Base-by-base conservation (phyloP, 2,888 invertebrate genomes). In the Mythimna ferrago region DNA sequence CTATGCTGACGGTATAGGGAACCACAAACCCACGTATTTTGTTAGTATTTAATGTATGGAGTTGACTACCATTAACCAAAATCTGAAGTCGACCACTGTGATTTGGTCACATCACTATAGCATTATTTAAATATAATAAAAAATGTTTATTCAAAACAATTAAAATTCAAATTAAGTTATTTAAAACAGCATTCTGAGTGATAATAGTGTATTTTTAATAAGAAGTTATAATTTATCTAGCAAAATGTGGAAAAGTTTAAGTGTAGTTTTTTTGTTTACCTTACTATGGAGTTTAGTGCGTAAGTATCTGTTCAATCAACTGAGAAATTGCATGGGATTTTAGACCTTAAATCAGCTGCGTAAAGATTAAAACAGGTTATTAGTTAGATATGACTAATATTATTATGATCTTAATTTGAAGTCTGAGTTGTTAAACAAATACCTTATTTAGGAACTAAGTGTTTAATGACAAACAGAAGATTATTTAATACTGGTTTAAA, bases 11-110 rank as follows among this genome's bases (percentile, higher is more conserved):
- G 26, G 38, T 7, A 38, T 7, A 38, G 38, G 38, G 38, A 38
- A 38, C 38, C 6, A 10, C 41, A 10, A 41, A 10, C 41, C 41
- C 10, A 41, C 11, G 41, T 41, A 41, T 11, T 41, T 9, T 41
- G 26, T 92, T 90, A 89, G 92, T 93, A 93, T 90, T 89, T 91
- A 92, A 92, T 83, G 88, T 85, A 89, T 87, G 88, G 87, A 86
- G 89, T 93, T 94, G 95, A 94, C 95, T 95, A 26, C 92, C 91
- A 90, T 89, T 88, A 90, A 89, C 91, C 95, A 96, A 95, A 95
- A 89, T 87, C 87, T 85, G 76, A 84, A 89, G 89, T 85, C 84
- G 85, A 86, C 90, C 89, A 85, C 63, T 84, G 76, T 76, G 85
- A 63, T 75, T 76, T 81, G 81, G 83, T 81, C 84, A 81, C 79